Conservation (phyloP, 2,888 invertebrate species). For the Coenonympha arcania region DNA sequence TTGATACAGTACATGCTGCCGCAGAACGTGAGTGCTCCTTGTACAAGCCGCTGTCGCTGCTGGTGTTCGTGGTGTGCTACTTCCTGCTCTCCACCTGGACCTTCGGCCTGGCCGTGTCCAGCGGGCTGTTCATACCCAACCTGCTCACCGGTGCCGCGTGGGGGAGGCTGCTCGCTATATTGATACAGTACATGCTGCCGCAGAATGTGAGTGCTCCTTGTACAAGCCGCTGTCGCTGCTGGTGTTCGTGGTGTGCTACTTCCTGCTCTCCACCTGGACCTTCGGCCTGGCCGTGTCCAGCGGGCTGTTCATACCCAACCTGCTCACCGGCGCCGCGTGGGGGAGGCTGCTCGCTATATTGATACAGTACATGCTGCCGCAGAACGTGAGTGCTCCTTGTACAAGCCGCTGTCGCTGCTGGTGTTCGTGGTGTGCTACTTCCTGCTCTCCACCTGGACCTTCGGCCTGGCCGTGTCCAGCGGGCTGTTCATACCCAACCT, state of each 20-base stretch:
- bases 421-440: slow-evolving; percentile 91
- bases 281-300: slow-evolving; percentile 96
- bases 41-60: slow-evolving; percentile 83
- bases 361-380: slow-evolving; percentile 77
- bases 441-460: slow-evolving; percentile 92
- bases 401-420: slow-evolving; percentile 82
- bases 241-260: slow-evolving; percentile 89
- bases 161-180: slow-evolving; percentile 91
- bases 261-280: slow-evolving; percentile 91
- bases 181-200: slow-evolving; percentile 78
- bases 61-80: slow-evolving; percentile 87
- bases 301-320: slow-evolving; percentile 96
- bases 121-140: slow-evolving; percentile 97
- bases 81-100: slow-evolving; percentile 94
- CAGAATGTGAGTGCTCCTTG: no score
- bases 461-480: slow-evolving; percentile 93
- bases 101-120: slow-evolving; percentile 94
- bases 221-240: slow-evolving; percentile 84
- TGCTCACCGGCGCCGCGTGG: slow-evolving; percentile 98
- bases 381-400: slow-evolving; percentile 79
- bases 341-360: slow-evolving; percentile 90
- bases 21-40: slow-evolving; percentile 77
- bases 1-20: slow-evolving; percentile 78
- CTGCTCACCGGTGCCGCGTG: slow-evolving; percentile 97
- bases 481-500: slow-evolving; percentile 98